phyloP scores from a whole-genome alignment of 2,113 vertebrate species.

The Emydocephalus ijimae region DNA sequence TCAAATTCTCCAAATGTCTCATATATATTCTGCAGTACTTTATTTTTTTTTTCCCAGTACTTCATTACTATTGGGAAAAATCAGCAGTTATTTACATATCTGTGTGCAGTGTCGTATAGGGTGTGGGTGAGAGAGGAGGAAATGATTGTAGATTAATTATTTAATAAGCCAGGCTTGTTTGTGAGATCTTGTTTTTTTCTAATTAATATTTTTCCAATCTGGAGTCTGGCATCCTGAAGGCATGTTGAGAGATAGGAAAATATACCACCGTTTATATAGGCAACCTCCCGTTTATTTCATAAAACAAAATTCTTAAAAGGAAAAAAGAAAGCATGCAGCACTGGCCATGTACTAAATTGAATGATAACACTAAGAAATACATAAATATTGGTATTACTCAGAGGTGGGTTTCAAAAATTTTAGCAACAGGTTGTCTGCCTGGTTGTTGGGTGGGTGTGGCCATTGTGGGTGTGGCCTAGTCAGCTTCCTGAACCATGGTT shows the following conservation, averaged over 20 bases:
- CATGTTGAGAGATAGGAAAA: not conserved
- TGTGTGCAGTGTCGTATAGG: not conserved
- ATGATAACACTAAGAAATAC: not conserved
- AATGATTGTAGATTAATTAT: conserved; percentile 22
- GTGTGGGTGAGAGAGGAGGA: not conserved
- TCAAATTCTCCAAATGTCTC: not conserved
- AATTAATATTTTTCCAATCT: not conserved
- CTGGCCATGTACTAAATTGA: not conserved
- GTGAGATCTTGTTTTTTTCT: not conserved
- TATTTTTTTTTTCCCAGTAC: not conserved
- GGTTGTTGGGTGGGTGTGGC: too few relatives aligned
- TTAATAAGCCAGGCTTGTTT: conserved; percentile 1
- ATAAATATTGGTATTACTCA: not conserved
- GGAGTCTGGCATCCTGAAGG: not conserved
- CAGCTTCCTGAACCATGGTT: too few relatives aligned
- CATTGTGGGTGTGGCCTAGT: too few relatives aligned
- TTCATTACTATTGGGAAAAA: conserved; percentile 13
- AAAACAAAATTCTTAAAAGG: not conserved
- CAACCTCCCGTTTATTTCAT: not conserved
- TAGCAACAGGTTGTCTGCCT: too few relatives aligned
- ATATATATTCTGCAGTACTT: not conserved
- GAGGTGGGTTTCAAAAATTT: too few relatives aligned
- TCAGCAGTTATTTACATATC: conserved; percentile 8
- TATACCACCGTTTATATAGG: not conserved
- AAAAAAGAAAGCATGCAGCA: not conserved